A percentile compares a stretch with the other conserved stretches of the same genome.
These are phyloP conservation scores for Branchipolynoe longqiensis DNA, from an alignment of 2,888 invertebrate genomes.

Conservation along the genomic window DNA sequence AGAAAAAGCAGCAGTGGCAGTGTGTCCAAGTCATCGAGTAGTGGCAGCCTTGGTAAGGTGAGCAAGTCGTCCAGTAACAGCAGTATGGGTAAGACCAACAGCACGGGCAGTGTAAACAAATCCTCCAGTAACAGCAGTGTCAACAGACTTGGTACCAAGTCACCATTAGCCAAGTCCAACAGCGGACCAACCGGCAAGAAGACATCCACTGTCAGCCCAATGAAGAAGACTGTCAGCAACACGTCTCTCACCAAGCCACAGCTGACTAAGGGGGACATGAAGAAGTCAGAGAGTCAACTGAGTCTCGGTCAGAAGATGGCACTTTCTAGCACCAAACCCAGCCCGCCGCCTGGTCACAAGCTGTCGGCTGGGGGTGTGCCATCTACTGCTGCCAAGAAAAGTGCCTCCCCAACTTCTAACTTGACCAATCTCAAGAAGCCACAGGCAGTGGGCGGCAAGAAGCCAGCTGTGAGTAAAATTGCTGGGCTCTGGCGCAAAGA, in stretches of 20 bases:
- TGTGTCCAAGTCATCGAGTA: slow-evolving; percentile 47
- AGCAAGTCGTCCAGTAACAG: slow-evolving; percentile 66
- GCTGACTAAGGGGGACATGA: slow-evolving; percentile 67
- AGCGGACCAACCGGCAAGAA: slow-evolving; percentile 42
- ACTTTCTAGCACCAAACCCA: slow-evolving; percentile 18
- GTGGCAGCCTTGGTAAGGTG: slow-evolving; percentile 40
- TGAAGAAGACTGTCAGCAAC: slow-evolving; percentile 71
- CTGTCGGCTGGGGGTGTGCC: slow-evolving; percentile 77
- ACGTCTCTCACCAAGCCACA: slow-evolving; percentile 70
- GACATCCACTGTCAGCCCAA: slow-evolving; percentile 41
- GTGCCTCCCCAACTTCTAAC: slow-evolving; percentile 13
- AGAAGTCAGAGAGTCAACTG: slow-evolving; percentile 73
- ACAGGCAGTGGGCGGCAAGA: slow-evolving; percentile 66
- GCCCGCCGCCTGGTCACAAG: slow-evolving; percentile 73
- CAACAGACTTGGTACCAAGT: slow-evolving; percentile 70
- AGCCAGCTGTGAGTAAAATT: slow-evolving; percentile 86
- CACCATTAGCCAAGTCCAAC: slow-evolving; percentile 66
- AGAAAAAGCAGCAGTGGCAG: slow-evolving; percentile 48
- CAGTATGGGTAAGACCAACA: slow-evolving; percentile 68
- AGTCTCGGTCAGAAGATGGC: slow-evolving; percentile 67
- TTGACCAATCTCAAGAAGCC: too few species aligned
- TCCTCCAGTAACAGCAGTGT: slow-evolving; percentile 59
- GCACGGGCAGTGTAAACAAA: slow-evolving; percentile 65
- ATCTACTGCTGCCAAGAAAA: slow-evolving; percentile 38
- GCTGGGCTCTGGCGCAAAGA: slow-evolving; percentile 91